Base-by-base conservation (phyloP, 2,797 vertebrate genomes). In the Triplophysa bombifrons region DNA sequence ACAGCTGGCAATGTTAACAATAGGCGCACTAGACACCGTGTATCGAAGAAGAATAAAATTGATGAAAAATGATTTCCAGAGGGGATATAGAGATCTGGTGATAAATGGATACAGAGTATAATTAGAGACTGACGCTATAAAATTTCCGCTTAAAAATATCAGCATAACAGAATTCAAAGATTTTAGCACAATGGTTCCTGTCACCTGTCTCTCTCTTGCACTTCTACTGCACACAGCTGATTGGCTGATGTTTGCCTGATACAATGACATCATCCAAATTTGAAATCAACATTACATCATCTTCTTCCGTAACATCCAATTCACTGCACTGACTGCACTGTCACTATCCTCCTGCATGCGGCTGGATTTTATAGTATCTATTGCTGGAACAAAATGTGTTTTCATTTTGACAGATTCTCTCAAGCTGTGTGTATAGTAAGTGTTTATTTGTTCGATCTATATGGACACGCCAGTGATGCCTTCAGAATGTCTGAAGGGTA, bases 261-360 rank as follows among this genome's bases (percentile, higher is more conserved):
- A 50, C 68, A 72, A 48, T 78, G 76, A 78, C 77, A 79, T 72
- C 69, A 72, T 56, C 60, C 17, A 56, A 44, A 55, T 79, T 55
- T 55, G 60, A 72, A 53, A 44, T 65, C 50, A 44, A 20, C 77
- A 79, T 79, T 79, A 72, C 77, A 60, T 79, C 77, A 79, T 50
- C 27, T 56, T 50, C 27, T 56, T 25, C 60, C 69, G 65, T 20
- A 27, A 72, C 48, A 64, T 20, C 48, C 68, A 79, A 46, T 51
- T 72, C 48, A 69, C 46, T 61, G 53, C 27, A 48, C 20, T 64
- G 67, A 30, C 46, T 19, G 76, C 17, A 6, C 9, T 44, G 14
- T 53, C 2, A 10, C 48, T 30, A 13, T 22, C 19, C n/a, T n/a
- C 7, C 25, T 38, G 17, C 48, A 65, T 27, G 50, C 14, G 34